Percentiles rank a stretch among this genome's conserved stretches.
These are phyloP conservation scores for Danio kyathit DNA, from an alignment of 2,797 vertebrate species.

Conservation along the genomic window DNA sequence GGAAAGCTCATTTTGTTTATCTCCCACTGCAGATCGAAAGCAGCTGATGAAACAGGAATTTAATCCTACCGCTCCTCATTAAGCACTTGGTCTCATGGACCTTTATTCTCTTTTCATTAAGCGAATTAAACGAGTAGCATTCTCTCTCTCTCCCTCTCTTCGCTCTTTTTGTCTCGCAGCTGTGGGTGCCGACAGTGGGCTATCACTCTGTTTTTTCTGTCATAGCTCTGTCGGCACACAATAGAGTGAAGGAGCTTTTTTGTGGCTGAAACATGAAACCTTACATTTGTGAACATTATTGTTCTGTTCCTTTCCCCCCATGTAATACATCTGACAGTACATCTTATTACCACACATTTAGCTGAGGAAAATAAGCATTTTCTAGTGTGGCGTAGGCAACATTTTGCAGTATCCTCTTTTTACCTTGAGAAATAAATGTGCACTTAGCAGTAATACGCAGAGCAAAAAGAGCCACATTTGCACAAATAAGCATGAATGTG, in stretches of 20 bases:
- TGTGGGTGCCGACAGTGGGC: slow-evolving; percentile 53
- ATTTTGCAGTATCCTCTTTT: slow-evolving; percentile 29
- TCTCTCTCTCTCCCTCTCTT: slow-evolving; percentile 38
- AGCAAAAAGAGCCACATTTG: slow-evolving; percentile 8
- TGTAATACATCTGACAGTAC: slow-evolving; percentile 41
- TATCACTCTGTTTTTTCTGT: slow-evolving; percentile 57
- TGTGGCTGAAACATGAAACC: slow-evolving; percentile 57
- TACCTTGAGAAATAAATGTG: slow-evolving; percentile 48
- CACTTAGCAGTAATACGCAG: slow-evolving; percentile 38
- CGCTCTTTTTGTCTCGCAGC: slow-evolving; percentile 37
- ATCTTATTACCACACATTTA: slow-evolving; percentile 52
- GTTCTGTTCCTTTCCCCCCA: slow-evolving; percentile 31
- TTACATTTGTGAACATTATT: slow-evolving; percentile 49
- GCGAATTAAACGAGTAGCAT: slow-evolving; percentile 57
- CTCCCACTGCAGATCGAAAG: slow-evolving; percentile 57
- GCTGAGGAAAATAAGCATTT: slow-evolving; percentile 35
- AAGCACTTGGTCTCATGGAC: slow-evolving; percentile 57
- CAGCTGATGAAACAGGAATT: slow-evolving; percentile 64
- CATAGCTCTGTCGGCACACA: slow-evolving; percentile 52
- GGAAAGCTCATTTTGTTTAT: slow-evolving; percentile 61
- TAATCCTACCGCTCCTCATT: slow-evolving; percentile 62
- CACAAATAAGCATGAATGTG: slow-evolving; percentile 30
- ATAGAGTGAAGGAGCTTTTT: slow-evolving; percentile 57
- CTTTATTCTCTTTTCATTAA: slow-evolving; percentile 64
- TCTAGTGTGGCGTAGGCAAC: slow-evolving; percentile 24